Percentiles rank a stretch among this genome's conserved stretches.
Evolutionary conservation across 2,888 invertebrate species (phyloP).

Genomic region (Mythimna albipuncta): DNA sequence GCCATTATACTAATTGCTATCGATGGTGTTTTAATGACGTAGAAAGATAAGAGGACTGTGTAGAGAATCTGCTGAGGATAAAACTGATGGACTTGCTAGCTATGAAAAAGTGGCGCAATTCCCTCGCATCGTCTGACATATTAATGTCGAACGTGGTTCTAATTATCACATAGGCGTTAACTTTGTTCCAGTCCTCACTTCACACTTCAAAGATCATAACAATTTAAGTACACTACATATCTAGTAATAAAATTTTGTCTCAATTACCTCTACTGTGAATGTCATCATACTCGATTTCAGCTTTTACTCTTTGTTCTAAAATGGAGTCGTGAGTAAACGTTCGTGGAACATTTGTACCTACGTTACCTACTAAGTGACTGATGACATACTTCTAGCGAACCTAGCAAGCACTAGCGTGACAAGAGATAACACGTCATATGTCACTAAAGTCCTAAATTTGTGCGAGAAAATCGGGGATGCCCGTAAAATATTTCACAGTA

Average conservation of each 20-base stretch:
- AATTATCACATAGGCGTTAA: slow-evolving; percentile 32
- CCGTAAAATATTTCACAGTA: neutral
- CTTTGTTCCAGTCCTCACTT: slow-evolving; percentile 1
- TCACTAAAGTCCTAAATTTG: slow-evolving; percentile 9
- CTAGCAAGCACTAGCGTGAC: neutral
- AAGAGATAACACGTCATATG: neutral
- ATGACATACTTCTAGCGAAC: slow-evolving; percentile 20
- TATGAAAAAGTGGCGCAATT: neutral
- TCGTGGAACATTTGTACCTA: slow-evolving; percentile 7
- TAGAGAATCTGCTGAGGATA: neutral
- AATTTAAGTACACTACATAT: slow-evolving; percentile 1
- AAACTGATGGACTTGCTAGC: neutral
- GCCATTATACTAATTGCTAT: slow-evolving; percentile 3
- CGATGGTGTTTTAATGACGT: neutral
- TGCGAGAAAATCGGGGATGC: neutral
- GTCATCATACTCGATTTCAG: slow-evolving; percentile 26
- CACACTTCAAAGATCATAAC: slow-evolving; percentile 23
- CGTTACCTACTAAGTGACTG: slow-evolving; percentile 10
- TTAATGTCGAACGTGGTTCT: slow-evolving; percentile 9
- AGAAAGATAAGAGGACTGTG: slow-evolving; percentile 4
- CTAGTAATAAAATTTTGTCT: neutral
- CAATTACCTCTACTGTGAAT: slow-evolving; percentile 12
- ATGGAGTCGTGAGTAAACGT: slow-evolving; percentile 34
- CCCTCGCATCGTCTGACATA: neutral
- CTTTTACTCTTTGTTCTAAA: slow-evolving; percentile 50